Conservation (phyloP, 2,113 vertebrate species). For the Hipposideros armiger region DNA sequence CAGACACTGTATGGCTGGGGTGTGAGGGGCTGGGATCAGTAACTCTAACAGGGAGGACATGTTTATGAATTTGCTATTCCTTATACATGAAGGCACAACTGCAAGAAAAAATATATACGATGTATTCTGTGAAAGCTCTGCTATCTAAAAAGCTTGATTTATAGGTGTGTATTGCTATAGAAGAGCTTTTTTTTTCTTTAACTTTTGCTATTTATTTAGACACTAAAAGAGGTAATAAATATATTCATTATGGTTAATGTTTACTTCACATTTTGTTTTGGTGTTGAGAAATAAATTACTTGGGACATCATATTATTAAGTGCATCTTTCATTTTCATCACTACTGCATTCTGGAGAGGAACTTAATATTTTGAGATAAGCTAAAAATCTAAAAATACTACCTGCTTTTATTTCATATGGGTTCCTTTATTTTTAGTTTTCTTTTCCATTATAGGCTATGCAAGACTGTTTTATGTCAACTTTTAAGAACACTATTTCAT, state of each 20-base stretch:
- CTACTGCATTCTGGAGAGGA: neutral
- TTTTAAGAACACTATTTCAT: constrained; percentile 32
- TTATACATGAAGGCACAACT: constrained; percentile 36
- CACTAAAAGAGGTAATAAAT: constrained; percentile 66
- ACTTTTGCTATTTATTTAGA: constrained; percentile 66
- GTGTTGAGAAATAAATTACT: constrained; percentile 70
- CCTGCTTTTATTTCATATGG: constrained; percentile 42
- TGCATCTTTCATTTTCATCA: constrained; percentile 54
- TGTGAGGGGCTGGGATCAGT: neutral
- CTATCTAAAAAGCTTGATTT: constrained; percentile 64
- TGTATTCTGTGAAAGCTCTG: constrained; percentile 52
- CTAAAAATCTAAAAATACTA: constrained; percentile 11
- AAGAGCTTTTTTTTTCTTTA: constrained; percentile 50
- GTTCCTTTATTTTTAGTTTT: constrained; percentile 51
- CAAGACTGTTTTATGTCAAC: neutral
- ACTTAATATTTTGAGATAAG: constrained; percentile 48
- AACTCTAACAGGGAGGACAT: neutral
- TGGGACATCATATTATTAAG: constrained; percentile 60
- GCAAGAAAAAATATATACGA: constrained; percentile 40
- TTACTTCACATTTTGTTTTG: constrained; percentile 71
- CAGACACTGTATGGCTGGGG: neutral
- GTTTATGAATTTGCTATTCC: constrained; percentile 35
- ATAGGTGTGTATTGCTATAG: constrained; percentile 6
- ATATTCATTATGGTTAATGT: constrained; percentile 65
- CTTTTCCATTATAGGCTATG: neutral